Percentiles rank a stretch among this genome's conserved stretches.
Evolutionary conservation across 2,888 invertebrate species (phyloP).

Genomic region (Tanypteryx hageni): DNA sequence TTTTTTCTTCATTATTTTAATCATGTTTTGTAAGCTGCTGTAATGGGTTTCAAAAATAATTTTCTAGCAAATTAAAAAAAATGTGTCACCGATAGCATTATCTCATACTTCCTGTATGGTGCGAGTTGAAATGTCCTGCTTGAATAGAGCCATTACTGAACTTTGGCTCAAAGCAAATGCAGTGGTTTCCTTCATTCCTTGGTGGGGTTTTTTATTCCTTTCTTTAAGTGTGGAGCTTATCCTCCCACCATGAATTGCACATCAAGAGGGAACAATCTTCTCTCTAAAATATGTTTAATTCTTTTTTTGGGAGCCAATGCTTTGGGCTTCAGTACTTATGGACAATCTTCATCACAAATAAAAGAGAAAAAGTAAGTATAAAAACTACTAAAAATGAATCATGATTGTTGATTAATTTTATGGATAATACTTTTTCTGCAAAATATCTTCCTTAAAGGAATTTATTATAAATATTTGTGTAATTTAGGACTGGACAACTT

Average conservation of each 20-base stretch:
- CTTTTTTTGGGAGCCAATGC: not conserved
- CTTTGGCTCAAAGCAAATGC: not conserved
- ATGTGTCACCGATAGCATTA: not conserved
- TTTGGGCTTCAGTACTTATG: not conserved
- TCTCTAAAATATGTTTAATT: not conserved
- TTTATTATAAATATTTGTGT: too few relatives aligned
- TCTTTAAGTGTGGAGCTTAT: not conserved
- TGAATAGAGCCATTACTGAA: not conserved
- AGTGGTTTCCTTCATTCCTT: not conserved
- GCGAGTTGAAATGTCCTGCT: conserved; percentile 39
- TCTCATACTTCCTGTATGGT: conserved; percentile 38
- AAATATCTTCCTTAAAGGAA: too few relatives aligned
- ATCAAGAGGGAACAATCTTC: not conserved
- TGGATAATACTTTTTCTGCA: too few relatives aligned
- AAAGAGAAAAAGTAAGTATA: too few relatives aligned
- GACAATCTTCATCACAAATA: too few relatives aligned
- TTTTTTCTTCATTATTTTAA: not conserved
- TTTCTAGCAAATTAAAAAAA: conserved; percentile 48
- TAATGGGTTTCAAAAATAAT: not conserved
- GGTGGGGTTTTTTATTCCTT: not conserved
- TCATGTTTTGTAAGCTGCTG: not conserved
- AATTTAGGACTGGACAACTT: too few relatives aligned
- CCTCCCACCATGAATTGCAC: not conserved
- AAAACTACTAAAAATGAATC: too few relatives aligned
- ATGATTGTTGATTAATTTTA: too few relatives aligned